These are phyloP conservation scores for Trinorchestia longiramus DNA, from an alignment of 1,140 invertebrate genomes.

Conservation along the genomic window DNA sequence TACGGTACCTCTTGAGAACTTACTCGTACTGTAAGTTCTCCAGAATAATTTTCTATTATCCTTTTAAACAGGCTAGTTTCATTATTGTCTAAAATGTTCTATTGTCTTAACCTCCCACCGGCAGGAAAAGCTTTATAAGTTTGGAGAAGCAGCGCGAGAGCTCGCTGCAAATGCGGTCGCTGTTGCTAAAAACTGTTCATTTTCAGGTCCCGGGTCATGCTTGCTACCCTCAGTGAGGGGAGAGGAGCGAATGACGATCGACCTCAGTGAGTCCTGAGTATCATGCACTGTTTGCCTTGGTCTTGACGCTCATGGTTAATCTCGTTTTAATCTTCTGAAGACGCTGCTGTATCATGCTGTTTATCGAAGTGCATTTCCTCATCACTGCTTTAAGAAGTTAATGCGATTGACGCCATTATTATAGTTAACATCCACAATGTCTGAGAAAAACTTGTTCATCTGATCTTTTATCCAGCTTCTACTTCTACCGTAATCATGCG, in stretches of 20 bases:
- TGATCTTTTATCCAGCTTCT: background rate
- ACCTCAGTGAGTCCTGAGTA: slow-evolving; percentile 62
- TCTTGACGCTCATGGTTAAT: background rate
- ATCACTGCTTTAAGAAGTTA: background rate
- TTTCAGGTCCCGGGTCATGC: slow-evolving; percentile 67
- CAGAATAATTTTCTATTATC: background rate
- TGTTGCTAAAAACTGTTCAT: slow-evolving; percentile 39
- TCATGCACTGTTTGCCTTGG: slow-evolving; percentile 40
- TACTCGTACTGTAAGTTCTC: background rate
- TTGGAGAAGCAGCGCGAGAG: background rate
- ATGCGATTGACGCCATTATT: background rate
- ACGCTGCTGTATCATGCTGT: background rate
- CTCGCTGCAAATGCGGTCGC: no score
- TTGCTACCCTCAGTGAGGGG: slow-evolving; percentile 66
- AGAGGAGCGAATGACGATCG: slow-evolving; percentile 66
- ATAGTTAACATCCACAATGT: background rate
- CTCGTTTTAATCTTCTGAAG: background rate
- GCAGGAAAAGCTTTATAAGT: background rate
- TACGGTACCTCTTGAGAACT: background rate
- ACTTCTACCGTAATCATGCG: background rate
- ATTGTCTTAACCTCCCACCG: background rate
- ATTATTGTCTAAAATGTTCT: background rate
- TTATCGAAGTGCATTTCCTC: background rate
- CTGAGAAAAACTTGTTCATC: background rate
- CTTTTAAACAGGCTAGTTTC: background rate